phyloP scores from a whole-genome alignment of 2,113 vertebrate species.

The Cyprinodon tularosa region DNA sequence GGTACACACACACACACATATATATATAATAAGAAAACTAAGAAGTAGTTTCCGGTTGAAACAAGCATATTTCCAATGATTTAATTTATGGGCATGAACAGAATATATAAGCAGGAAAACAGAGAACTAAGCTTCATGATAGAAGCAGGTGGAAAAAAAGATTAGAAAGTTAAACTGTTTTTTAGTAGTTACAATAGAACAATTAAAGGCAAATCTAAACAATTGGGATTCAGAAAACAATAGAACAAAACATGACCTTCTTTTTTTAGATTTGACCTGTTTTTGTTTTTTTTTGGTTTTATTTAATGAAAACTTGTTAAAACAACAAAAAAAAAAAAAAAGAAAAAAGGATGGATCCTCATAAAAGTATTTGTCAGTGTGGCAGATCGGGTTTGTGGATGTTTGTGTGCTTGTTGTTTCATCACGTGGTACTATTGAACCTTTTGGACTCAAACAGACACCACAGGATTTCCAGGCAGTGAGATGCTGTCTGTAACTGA shows the following conservation, averaged over 20 bases:
- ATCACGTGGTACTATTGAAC: neutral
- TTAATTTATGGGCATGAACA: too few species aligned
- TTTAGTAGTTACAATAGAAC: too few species aligned
- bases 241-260: neutral
- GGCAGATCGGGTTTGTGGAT: neutral
- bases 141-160: too few species aligned
- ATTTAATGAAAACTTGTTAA: neutral
- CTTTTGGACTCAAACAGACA: conserved; percentile 44
- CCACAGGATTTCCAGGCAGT: neutral
- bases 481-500: neutral
- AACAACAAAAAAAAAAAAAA: too few species aligned
- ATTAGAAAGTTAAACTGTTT: too few species aligned
- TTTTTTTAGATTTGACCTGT: neutral
- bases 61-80: too few species aligned
- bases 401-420: neutral
- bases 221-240: neutral
- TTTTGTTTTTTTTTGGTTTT: neutral
- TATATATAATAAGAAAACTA: too few species aligned
- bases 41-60: too few species aligned
- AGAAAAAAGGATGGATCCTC: neutral
- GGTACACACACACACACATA: too few species aligned
- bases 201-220: too few species aligned
- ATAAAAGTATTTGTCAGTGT: neutral
- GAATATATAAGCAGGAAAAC: too few species aligned
- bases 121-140: too few species aligned